Evolutionary conservation across 1,140 invertebrate genomes (phyloP).

Genomic region (Leptinotarsa lineolata): DNA sequence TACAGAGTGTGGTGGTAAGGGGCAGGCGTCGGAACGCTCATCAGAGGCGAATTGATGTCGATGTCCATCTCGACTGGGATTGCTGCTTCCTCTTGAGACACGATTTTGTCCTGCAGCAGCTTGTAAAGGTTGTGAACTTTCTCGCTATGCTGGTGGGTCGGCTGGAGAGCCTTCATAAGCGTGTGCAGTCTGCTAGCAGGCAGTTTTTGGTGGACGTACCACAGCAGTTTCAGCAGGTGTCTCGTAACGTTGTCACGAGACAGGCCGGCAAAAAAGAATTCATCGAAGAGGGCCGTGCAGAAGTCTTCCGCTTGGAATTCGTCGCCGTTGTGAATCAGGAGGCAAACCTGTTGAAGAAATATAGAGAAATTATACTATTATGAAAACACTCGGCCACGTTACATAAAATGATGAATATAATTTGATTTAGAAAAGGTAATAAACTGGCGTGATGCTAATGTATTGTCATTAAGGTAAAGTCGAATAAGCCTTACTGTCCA

Average conservation of each 20-base stretch:
- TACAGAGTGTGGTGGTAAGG: slow-evolving; percentile 63
- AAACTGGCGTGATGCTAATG: too few species aligned
- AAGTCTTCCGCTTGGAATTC: slow-evolving; percentile 94
- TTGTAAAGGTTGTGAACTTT: slow-evolving; percentile 81
- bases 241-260: slow-evolving; percentile 89
- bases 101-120: slow-evolving; percentile 77
- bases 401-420: too few species aligned
- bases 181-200: slow-evolving; percentile 78
- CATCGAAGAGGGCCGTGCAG: slow-evolving; percentile 94
- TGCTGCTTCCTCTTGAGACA: slow-evolving; percentile 69
- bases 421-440: too few species aligned
- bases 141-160: slow-evolving; percentile 83
- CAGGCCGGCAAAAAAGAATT: slow-evolving; percentile 91
- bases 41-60: slow-evolving; percentile 81
- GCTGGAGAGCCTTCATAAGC: slow-evolving; percentile 85
- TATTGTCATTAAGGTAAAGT: too few species aligned
- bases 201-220: slow-evolving; percentile 89
- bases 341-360: slow-evolving; percentile 65
- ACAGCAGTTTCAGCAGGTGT: slow-evolving; percentile 89
- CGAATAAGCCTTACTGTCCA: too few species aligned
- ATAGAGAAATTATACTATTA: background rate
- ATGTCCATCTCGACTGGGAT: slow-evolving; percentile 64
- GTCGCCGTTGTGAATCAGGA: slow-evolving; percentile 86
- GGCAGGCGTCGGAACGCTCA: slow-evolving; percentile 83
- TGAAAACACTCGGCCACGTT: too few species aligned